Conservation (phyloP, 2,797 vertebrate genomes). For the Triplophysa bombifrons region DNA sequence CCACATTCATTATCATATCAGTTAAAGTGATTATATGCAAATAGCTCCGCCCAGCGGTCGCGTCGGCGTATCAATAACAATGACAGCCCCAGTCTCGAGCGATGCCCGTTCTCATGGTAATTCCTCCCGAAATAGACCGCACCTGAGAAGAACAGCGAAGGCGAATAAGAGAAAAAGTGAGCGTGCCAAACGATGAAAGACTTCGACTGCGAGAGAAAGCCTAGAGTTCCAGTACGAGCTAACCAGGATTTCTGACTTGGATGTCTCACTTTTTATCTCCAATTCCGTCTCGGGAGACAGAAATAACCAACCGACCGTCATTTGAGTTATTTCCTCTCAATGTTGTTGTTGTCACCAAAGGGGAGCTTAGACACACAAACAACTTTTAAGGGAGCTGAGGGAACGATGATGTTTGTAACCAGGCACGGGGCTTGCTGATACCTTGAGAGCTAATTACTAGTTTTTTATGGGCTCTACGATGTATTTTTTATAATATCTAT, state of each 20-base stretch:
- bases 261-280: constrained; percentile 1
- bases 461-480: neutral
- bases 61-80: constrained; percentile 78
- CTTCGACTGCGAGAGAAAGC: constrained; percentile 8
- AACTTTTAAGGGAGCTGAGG: constrained; percentile 15
- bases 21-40: constrained; percentile 83
- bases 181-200: constrained; percentile 19
- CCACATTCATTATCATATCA: constrained; percentile 80
- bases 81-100: constrained; percentile 65
- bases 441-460: neutral
- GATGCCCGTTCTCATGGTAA: constrained; percentile 72
- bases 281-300: neutral
- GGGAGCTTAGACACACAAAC: constrained; percentile 1
- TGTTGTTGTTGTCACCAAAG: constrained; percentile 15
- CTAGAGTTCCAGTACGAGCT: constrained; percentile 4
- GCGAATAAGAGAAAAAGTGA: constrained; percentile 43
- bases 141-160: constrained; percentile 65
- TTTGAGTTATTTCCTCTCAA: neutral
- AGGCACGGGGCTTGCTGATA: neutral
- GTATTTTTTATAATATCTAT: neutral
- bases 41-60: constrained; percentile 74
- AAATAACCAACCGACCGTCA: constrained; percentile 24
- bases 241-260: constrained; percentile 1
- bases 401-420: neutral
- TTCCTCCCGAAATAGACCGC: constrained; percentile 68